Base-by-base conservation (phyloP, 2,888 invertebrate species). In the Cynaeus angustus region DNA sequence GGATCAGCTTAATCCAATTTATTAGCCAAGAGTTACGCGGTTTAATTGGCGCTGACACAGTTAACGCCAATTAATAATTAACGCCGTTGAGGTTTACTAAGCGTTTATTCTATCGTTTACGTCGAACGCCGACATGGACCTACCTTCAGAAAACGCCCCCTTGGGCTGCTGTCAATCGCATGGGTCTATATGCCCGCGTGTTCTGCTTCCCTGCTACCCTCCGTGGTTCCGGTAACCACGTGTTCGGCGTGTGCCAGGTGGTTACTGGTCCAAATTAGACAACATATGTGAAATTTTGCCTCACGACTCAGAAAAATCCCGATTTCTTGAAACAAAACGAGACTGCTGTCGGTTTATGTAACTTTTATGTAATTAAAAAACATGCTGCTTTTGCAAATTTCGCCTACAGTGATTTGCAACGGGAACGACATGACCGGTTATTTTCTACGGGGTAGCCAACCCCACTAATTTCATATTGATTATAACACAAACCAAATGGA, bases 241-340 rank as follows among this genome's bases (percentile, higher is more conserved):
- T 84, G 84, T 83, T 82, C 79, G 78, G 77, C 81, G 77, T 80
- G 81, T 81, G 83, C 83, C 84, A 84, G 84, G 84, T 84, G 84
- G 84, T 81, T 82, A 79, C 80, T 80, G 79, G 74, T 72, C 74
- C 73, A 81, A 82, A 80, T 81, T 82, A 79, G 78, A 79, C 81
- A 77, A 81, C 83, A 83, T 83, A 82, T 83, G 82, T 81, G 81
- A 80, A 78, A 79, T 80, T 82, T 81, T 77, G 78, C 74, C 76
- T 80, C 73, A 48, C 68, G 55, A 69, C 53, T 45, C 56, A 50
- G 64, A 71, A 71, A 58, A 71, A 71, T 71, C 71, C 68, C 43
- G 6, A 67, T 64, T 37, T 69, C 52, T 69, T 48, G 58, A 55
- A 55, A 66, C 58, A 59, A 58, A 50, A 66, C 58, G 13, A 30